A percentile compares a stretch with the other conserved stretches of the same genome.
phyloP scores from a whole-genome alignment of 2,797 vertebrate species.

The Xenops minutus region DNA sequence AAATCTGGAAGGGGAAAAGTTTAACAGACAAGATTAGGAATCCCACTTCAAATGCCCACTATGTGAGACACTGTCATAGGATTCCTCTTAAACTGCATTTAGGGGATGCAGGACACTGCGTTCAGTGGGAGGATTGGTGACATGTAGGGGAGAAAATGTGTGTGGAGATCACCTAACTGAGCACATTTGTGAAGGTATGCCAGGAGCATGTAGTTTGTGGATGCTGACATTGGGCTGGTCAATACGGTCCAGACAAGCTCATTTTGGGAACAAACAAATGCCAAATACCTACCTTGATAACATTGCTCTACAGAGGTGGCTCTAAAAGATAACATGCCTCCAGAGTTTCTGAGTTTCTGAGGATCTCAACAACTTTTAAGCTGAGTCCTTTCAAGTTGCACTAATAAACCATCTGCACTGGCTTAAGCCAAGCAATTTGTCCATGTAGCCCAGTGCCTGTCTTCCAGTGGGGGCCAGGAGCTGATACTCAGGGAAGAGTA shows the following conservation, averaged over 20 bases:
- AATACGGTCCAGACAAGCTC: neutral
- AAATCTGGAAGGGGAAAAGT: neutral
- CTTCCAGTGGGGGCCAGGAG: neutral
- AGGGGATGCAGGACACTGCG: neutral
- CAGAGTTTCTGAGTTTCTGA: neutral
- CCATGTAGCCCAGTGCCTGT: neutral
- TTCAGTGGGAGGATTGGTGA: neutral
- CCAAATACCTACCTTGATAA: neutral
- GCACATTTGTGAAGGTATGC: neutral
- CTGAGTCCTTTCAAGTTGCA: neutral
- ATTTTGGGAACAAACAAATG: neutral
- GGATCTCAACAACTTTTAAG: neutral
- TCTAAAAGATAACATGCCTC: rapidly evolving
- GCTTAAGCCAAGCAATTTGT: neutral
- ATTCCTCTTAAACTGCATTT: neutral
- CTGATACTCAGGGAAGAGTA: neutral
- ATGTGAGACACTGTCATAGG: neutral
- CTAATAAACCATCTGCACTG: neutral
- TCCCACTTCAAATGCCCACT: neutral
- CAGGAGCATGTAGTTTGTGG: neutral
- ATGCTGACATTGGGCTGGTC: neutral
- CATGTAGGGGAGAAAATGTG: neutral
- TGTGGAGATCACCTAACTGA: neutral
- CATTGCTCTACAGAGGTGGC: neutral
- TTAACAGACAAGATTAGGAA: neutral